Evolutionary conservation across 2,797 vertebrate genomes (phyloP).

Genomic region (Sebastes wilsoni): DNA sequence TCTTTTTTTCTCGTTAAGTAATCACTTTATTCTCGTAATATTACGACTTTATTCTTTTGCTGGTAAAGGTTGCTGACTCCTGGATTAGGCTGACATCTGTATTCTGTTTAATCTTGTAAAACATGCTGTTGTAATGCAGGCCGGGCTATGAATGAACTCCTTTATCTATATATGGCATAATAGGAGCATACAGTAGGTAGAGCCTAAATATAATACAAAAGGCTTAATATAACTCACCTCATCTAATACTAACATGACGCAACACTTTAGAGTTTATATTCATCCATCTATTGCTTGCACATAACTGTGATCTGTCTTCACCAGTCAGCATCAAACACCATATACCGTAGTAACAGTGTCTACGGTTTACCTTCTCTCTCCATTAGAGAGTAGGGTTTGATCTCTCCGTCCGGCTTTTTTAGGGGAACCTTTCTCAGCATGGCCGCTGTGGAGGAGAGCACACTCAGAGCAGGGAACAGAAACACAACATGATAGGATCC

Average conservation of each 20-base stretch:
- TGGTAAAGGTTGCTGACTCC: too few species aligned
- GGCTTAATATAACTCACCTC: background rate
- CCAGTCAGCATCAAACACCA: background rate
- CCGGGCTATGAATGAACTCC: too few species aligned
- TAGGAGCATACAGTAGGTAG: too few species aligned
- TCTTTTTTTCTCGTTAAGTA: too few species aligned
- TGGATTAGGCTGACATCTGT: too few species aligned
- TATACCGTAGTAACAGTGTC: background rate
- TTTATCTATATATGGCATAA: too few species aligned
- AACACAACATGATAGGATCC: background rate
- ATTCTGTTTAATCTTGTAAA: too few species aligned
- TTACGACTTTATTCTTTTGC: too few species aligned
- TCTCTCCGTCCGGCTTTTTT: slow-evolving; percentile 89
- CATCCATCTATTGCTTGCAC: background rate
- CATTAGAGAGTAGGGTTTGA: slow-evolving; percentile 92
- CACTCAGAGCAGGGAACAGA: background rate
- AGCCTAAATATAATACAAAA: background rate
- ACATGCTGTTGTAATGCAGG: too few species aligned
- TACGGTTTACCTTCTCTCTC: slow-evolving; percentile 88
- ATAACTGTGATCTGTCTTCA: background rate
- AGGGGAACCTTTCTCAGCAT: slow-evolving; percentile 84
- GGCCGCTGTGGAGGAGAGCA: slow-evolving; percentile 62
- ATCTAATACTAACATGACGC: background rate
- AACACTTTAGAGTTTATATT: background rate
- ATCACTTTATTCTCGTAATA: too few species aligned